Evolutionary conservation across 1,140 invertebrate species (phyloP), one percentile per base, ranked within the genome.

Genomic region (Euura lappo): DNA sequence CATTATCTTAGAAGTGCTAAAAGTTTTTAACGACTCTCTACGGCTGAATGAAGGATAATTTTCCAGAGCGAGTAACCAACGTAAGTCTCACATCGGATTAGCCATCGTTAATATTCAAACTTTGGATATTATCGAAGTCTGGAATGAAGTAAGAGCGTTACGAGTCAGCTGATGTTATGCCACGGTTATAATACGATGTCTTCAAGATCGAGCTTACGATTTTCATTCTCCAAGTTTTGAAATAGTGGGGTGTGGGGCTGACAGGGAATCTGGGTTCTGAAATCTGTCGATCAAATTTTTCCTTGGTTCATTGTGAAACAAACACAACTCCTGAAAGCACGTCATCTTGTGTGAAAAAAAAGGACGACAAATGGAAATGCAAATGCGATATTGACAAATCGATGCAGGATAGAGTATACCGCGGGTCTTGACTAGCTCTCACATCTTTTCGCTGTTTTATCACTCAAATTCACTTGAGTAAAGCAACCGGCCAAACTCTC

Each of bases 121-220:
- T 60, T 60, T 60, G 51, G 51, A 60, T 60, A 60, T 60, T 60
- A 60, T 60, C 51, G 51, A 60, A 60, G 51, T 60, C 51, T 60
- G 6, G 51, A 60, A 60, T 60, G 13, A 60, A 60, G 8, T 60
- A 60, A 60, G 51, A 60, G 51, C 13, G 3, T 60, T 3, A n/a
- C 8, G 51, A 60, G 51, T 60, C 6, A 60, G 51, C 13, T n/a
- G 6, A 60, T n/a, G 6, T 60, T 5, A 60, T 60, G 51, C 8
- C 13, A 8, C 51, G 51, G 51, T n/a, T 60, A 60, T 28, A 28
- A 28, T 60, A n/a, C 51, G 51, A 60, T 60, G 13, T 60, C 10
- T 28, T 60, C 51, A 3, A 1, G 2, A 8, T 60, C 51, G 51
- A 60, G 51, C 10, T 28, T 28, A 60, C 51, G 13, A 60, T n/a